These are phyloP conservation scores for Danionella dracula DNA, from an alignment of 2,797 vertebrate genomes.

Conservation along the genomic window DNA sequence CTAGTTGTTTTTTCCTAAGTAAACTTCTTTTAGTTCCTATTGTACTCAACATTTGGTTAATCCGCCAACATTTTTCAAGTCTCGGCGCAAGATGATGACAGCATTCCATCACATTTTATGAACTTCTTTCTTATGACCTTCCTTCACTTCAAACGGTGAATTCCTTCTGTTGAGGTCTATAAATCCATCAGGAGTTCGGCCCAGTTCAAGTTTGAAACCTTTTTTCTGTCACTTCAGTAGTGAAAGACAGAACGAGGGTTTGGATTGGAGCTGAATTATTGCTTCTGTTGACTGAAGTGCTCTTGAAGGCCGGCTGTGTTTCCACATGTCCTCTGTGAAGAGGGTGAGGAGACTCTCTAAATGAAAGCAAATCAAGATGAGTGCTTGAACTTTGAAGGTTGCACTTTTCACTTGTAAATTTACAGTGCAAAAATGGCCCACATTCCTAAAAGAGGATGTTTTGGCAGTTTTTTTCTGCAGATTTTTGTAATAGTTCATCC, in stretches of 20 bases:
- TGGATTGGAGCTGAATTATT: constrained; percentile 30
- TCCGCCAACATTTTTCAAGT: no score
- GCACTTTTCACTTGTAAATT: constrained; percentile 31
- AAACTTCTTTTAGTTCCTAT: no score
- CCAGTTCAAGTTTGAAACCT: constrained; percentile 7
- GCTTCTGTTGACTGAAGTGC: neutral
- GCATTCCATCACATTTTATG: constrained; percentile 36
- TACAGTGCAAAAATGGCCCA: constrained; percentile 15
- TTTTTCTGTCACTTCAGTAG: constrained; percentile 4
- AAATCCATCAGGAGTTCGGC: constrained; percentile 21
- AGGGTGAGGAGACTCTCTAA: constrained; percentile 3
- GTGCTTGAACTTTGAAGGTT: constrained; percentile 12
- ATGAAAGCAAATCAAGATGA: constrained; percentile 8
- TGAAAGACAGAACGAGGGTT: constrained; percentile 19
- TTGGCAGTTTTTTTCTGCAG: neutral
- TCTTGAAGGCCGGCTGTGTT: constrained; percentile 6
- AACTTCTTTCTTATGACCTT: constrained; percentile 6
- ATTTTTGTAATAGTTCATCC: neutral
- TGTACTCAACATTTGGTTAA: no score
- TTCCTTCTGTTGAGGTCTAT: constrained; percentile 1
- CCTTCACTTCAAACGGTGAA: constrained; percentile 7
- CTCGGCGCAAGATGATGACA: constrained; percentile 27
- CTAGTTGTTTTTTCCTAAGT: no score
- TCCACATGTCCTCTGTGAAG: constrained; percentile 20
- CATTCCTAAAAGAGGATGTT: constrained; percentile 5